Evolutionary conservation across 2,888 invertebrate genomes (phyloP).

Genomic region (Ellobium chinense): DNA sequence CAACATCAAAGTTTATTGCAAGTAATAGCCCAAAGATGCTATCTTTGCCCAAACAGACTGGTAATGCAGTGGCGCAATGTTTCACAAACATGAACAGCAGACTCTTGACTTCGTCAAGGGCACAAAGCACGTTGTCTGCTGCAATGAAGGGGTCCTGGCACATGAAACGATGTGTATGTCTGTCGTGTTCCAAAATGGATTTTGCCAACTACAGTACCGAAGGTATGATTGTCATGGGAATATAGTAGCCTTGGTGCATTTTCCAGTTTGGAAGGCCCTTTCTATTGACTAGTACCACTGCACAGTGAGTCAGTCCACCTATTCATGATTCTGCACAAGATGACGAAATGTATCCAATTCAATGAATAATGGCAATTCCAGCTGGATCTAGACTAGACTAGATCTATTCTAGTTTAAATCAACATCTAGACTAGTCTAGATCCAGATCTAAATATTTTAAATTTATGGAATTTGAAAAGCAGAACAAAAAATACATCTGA

Average conservation of each 20-base stretch:
- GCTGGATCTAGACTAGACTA: too few species aligned
- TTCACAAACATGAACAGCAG: constrained; percentile 2
- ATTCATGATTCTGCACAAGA: too few species aligned
- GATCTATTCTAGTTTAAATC: too few species aligned
- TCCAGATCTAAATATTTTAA: too few species aligned
- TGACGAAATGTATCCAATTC: neutral
- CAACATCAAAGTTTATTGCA: constrained; percentile 22
- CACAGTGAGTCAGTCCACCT: too few species aligned
- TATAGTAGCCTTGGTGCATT: too few species aligned
- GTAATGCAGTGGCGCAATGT: neutral
- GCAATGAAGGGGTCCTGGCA: neutral
- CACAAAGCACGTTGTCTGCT: constrained; percentile 24
- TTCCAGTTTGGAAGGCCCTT: too few species aligned
- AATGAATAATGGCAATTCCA: constrained; percentile 10
- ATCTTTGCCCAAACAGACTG: neutral
- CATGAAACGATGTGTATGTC: neutral
- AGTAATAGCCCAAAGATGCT: neutral
- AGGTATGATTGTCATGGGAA: too few species aligned
- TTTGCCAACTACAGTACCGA: constrained; percentile 31
- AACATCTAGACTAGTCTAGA: too few species aligned
- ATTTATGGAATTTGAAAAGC: too few species aligned
- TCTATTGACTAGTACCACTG: too few species aligned
- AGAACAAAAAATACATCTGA: too few species aligned
- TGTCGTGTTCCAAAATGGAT: neutral
- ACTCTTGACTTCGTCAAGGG: constrained; percentile 14